Evolutionary conservation across 1,140 invertebrate species (phyloP).

Genomic region (Eufriesea mexicana): DNA sequence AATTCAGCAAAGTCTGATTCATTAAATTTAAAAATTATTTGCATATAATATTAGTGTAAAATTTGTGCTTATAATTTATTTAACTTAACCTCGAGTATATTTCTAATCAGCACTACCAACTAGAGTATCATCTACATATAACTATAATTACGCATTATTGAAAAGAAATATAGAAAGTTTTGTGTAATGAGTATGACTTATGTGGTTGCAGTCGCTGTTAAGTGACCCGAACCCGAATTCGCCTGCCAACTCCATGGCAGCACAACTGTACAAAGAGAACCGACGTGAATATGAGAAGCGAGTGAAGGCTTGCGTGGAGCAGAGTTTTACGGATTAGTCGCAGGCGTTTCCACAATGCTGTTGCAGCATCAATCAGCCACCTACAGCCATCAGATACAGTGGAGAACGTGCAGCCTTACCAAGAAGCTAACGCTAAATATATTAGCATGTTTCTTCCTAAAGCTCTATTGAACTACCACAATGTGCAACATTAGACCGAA

Average conservation of each 20-base stretch:
- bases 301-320: slow-evolving; percentile 98
- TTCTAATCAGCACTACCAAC: slow-evolving; percentile 39
- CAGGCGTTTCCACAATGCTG: slow-evolving; percentile 70
- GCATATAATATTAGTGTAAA: slow-evolving; percentile 40
- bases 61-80: slow-evolving; percentile 30
- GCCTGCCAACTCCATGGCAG: slow-evolving; percentile 97
- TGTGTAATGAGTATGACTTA: slow-evolving; percentile 76
- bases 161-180: slow-evolving; percentile 34
- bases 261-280: slow-evolving; percentile 97
- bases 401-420: slow-evolving; percentile 78
- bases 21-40: slow-evolving; percentile 46
- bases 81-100: slow-evolving; percentile 37
- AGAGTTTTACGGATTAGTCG: slow-evolving; percentile 96
- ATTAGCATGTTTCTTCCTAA: slow-evolving; percentile 79
- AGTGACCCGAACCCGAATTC: slow-evolving; percentile 98
- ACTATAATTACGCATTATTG: slow-evolving; percentile 47
- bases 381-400: slow-evolving; percentile 73
- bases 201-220: slow-evolving; percentile 91
- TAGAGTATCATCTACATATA: slow-evolving; percentile 37
- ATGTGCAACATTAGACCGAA: slow-evolving; percentile 80
- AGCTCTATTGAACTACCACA: slow-evolving; percentile 71
- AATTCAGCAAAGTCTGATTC: slow-evolving; percentile 79
- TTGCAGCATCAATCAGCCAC: slow-evolving; percentile 73
- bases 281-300: slow-evolving; percentile 97
- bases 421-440: slow-evolving; percentile 77